Percentiles rank a stretch among this genome's conserved stretches.
These are phyloP conservation scores for Scytalopus superciliaris DNA, from an alignment of 2,113 vertebrate genomes.

Conservation along the genomic window DNA sequence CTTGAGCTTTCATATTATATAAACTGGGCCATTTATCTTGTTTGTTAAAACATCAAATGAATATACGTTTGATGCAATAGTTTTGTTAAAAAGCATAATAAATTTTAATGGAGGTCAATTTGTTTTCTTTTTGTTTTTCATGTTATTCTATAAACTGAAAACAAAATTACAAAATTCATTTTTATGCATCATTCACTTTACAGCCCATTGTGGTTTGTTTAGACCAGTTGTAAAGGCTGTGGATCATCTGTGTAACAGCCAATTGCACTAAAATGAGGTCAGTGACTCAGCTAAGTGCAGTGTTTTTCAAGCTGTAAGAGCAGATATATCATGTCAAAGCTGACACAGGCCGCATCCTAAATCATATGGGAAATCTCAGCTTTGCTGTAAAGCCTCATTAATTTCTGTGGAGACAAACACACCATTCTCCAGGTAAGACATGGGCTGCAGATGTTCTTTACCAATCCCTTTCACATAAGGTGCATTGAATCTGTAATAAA, in stretches of 20 bases:
- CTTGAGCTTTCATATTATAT: neutral
- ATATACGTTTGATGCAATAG: neutral
- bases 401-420: neutral
- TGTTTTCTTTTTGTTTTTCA: neutral
- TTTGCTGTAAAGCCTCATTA: slow-evolving; percentile 19
- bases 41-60: neutral
- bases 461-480: neutral
- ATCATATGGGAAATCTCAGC: neutral
- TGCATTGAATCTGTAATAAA: neutral
- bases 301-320: neutral
- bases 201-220: neutral
- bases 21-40: neutral
- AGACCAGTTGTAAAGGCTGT: neutral
- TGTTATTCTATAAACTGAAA: neutral
- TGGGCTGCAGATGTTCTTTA: neutral
- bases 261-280: neutral
- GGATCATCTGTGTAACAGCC: neutral
- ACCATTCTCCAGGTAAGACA: neutral
- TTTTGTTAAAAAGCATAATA: neutral
- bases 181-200: neutral
- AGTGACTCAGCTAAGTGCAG: neutral
- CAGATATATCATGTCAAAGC: neutral
- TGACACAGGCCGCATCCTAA: neutral
- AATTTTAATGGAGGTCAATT: neutral
- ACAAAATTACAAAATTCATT: neutral